Base-by-base conservation (phyloP, 2,888 invertebrate species). In the Aethes cnicana region DNA sequence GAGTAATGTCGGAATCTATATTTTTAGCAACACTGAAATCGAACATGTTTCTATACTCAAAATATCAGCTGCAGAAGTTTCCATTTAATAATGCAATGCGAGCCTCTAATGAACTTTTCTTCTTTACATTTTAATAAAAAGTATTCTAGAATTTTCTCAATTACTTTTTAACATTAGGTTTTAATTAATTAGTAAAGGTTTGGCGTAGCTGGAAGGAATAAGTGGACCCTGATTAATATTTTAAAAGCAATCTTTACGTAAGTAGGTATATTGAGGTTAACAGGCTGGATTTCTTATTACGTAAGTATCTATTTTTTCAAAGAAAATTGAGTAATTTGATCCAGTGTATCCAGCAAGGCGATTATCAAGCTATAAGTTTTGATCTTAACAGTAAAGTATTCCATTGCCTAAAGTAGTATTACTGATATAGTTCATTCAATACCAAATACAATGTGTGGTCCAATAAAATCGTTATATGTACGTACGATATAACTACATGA, bases 181-280 rank as follows among this genome's bases (percentile, higher is more conserved):
- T 37, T 32, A 47, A 32, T 30, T 50, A 32, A 39, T 50, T 50
- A 44, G 30, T 37, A 50, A 48, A 32, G 30, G 28, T 52, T 50
- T 52, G 39, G 37, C 32, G 14, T 62, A 63, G 56, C 58, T 76
- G 79, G 79, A 79, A 75, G 77, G 77, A 77, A 68, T 76, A 44
- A 57, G 58, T 79, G 78, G 79, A 73, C 77, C 78, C 75, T 67
- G 68, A 62, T 64, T 64, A 25, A 44, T 42, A 25, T 33, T 14
- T 23, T 16, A 37, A 57, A 42, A 33, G 25, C 37, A 33, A 39
- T 25, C 7, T n/a, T 36, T 16, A 26, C 21, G 17, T n/a, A 9
- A 21, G 9, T 42, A 16, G 16, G 25, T 17, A 17, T 17, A 28
- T 18, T 20, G 21, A n/a, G n/a, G n/a, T n/a, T n/a, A n/a, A n/a